phyloP scores from a whole-genome alignment of 2,888 invertebrate genomes.

The Tyria jacobaeae region DNA sequence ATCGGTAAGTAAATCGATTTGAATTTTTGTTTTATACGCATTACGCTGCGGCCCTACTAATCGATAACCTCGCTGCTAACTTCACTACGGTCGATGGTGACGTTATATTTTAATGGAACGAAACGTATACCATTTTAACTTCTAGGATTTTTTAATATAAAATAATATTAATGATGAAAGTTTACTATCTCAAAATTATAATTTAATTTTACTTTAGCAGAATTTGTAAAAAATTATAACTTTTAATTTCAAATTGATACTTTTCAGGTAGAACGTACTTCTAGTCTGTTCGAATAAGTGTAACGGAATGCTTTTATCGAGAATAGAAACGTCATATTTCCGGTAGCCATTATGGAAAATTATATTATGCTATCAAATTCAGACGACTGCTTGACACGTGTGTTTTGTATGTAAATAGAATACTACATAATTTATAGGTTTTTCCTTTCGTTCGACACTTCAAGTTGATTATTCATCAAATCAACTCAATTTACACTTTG shows the following conservation, averaged over 20 bases:
- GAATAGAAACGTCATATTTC: slow-evolving; percentile 70
- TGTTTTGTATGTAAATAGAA: slow-evolving; percentile 51
- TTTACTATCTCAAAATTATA: neutral
- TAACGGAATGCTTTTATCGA: slow-evolving; percentile 54
- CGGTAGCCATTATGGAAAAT: slow-evolving; percentile 76
- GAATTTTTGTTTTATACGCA: slow-evolving; percentile 54
- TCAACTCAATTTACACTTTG: slow-evolving; percentile 53
- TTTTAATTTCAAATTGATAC: neutral
- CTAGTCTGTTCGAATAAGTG: slow-evolving; percentile 18
- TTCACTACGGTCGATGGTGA: slow-evolving; percentile 47
- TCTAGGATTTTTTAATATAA: neutral
- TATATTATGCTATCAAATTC: slow-evolving; percentile 65
- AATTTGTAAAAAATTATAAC: neutral
- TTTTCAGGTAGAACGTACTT: neutral
- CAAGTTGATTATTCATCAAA: slow-evolving; percentile 55
- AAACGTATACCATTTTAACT: slow-evolving; percentile 24
- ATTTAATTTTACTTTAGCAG: neutral
- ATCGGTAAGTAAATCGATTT: slow-evolving; percentile 85
- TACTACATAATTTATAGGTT: slow-evolving; percentile 44
- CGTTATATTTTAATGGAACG: slow-evolving; percentile 38
- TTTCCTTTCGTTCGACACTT: slow-evolving; percentile 54
- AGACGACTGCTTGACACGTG: slow-evolving; percentile 49
- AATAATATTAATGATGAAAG: neutral
- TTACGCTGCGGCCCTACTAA: slow-evolving; percentile 54
- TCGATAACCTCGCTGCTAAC: slow-evolving; percentile 57